Base-by-base conservation (phyloP, 2,888 invertebrate genomes). In the Hypolimnas misippus region DNA sequence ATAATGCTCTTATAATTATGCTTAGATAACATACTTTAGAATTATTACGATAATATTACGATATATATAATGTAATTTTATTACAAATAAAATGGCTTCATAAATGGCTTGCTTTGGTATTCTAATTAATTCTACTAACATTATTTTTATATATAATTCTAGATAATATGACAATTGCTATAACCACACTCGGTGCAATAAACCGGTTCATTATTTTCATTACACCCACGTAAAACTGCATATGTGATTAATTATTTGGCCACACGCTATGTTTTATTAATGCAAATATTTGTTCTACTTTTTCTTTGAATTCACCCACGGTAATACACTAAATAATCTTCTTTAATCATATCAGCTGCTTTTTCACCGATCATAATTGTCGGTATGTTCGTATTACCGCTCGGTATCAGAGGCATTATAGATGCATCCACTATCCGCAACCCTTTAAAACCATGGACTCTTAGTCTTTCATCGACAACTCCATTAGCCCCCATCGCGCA, bases 331-430 rank as follows among this genome's bases (percentile, higher is more conserved):
- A 33, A 2, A 7, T 73, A 62, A 33, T 87, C 84, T 66, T 73
- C 75, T 63, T 89, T 90, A 51, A 92, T 89, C 65, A 90, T 76
- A 75, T 92, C 91, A 6, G 88, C 82, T 1, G 83, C 86, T 65
- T 84, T 85, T 70, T 92, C 91, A 0, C 87, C 92, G 25, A 92
- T 82, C 90, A 92, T 90, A 76, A 91, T 90, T 0, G 81, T 77
- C 4, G 89, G 86, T 1, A 84, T 79, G 56, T 91, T 89, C 0
- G 86, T 86, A 53, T 91, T 90, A 0, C 85, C 92, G 66, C 91
- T 88, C 0, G 86, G 77, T 40, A 82, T 84, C 25, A 66, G 71
- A 6, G 89, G 88, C 81, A 92, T 88, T 1, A 92, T 67, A 0
- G 89, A 89, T 0, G 88, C 88, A 55, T 92, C 92, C 1, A 78